These are phyloP conservation scores for Meandrusa payeni DNA, from an alignment of 2,888 invertebrate genomes.

Conservation along the genomic window DNA sequence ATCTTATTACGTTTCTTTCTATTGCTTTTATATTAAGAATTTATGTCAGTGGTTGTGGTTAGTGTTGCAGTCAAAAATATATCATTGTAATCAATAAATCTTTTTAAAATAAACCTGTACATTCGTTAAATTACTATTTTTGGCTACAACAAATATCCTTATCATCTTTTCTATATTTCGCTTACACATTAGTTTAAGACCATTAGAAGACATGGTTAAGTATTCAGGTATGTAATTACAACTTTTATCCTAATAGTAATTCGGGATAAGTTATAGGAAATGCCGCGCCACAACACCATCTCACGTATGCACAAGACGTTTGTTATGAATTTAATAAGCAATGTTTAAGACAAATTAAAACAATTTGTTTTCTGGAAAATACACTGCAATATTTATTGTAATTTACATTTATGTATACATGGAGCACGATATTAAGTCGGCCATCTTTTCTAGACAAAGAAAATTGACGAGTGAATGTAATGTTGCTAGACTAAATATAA, in stretches of 20 bases:
- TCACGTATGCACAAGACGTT: too few relatives aligned
- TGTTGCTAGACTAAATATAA: too few relatives aligned
- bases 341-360: too few relatives aligned
- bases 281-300: conserved; percentile 36
- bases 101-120: too few relatives aligned
- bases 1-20: background rate
- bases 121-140: conserved; percentile 9
- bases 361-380: too few relatives aligned
- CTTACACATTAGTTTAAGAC: conserved; percentile 5
- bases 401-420: too few relatives aligned
- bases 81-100: background rate
- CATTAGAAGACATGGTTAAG: conserved; percentile 9
- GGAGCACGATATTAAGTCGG: too few relatives aligned
- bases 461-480: too few relatives aligned
- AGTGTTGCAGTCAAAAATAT: conserved; percentile 16
- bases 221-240: conserved; percentile 15
- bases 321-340: too few relatives aligned
- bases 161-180: conserved; percentile 3
- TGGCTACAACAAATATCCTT: conserved; percentile 8
- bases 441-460: too few relatives aligned
- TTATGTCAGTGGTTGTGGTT: background rate
- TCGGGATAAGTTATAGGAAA: conserved; percentile 29
- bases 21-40: background rate
- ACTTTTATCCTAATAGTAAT: conserved; percentile 24
- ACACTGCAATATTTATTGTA: too few relatives aligned